phyloP scores from a whole-genome alignment of 2,113 vertebrate genomes.

The Nestor notabilis region DNA sequence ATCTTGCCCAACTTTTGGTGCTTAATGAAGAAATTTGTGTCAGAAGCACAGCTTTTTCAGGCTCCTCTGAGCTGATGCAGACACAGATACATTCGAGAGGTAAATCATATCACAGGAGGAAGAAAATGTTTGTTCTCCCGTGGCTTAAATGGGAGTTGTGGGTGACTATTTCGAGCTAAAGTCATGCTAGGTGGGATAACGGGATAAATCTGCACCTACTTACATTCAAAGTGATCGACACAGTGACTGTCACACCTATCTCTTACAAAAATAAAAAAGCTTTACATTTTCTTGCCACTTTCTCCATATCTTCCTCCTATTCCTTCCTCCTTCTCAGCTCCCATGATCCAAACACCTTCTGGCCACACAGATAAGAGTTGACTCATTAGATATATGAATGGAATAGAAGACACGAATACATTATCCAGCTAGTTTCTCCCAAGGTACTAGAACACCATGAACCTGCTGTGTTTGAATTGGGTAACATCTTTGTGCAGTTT shows the following conservation, averaged over 20 bases:
- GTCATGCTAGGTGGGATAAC: background rate
- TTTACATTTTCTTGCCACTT: background rate
- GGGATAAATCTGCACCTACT: background rate
- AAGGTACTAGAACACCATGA: background rate
- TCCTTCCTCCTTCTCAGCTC: background rate
- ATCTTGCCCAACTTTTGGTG: background rate
- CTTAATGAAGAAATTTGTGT: background rate
- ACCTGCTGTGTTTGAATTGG: background rate
- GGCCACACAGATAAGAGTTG: background rate
- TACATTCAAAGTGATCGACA: background rate
- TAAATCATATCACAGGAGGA: background rate
- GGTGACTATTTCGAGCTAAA: constrained; percentile 13
- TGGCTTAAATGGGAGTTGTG: background rate
- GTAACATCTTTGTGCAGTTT: background rate
- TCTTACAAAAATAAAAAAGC: background rate
- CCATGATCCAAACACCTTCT: background rate
- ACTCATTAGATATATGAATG: background rate
- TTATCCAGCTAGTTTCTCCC: background rate
- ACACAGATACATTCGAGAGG: background rate
- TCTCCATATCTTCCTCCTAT: background rate
- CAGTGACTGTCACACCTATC: background rate
- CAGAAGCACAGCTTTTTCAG: background rate
- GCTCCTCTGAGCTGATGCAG: background rate
- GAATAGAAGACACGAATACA: background rate
- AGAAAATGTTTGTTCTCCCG: background rate